Evolutionary conservation across 37 sponge, comb jelly and placozoan genomes (phyloP), one percentile per base, ranked within the genome.

Genomic region (Cliona cf. orientalis): DNA sequence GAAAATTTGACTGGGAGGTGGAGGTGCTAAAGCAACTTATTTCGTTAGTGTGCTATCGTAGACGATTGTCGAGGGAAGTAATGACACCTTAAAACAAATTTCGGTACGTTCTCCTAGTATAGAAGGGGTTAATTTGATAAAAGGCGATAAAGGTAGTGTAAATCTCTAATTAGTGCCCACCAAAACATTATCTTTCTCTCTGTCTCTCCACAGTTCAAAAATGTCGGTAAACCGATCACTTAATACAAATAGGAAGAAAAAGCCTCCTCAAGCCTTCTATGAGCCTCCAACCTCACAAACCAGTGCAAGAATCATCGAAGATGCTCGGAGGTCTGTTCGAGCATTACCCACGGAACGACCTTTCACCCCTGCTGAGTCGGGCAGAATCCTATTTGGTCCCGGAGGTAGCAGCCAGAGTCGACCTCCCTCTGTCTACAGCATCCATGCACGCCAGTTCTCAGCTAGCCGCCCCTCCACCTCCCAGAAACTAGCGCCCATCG

Each of bases 381-480:
- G 34, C 14, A 72, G 91, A 12, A 71, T 34, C 35, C 64, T 92
- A 5, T 88, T 87, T 70, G 92, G 92, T 12, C 23, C 14, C 49
- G 69, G 43, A 31, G 37, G 9, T 5, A 31, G 55, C 33, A 53
- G 32, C 19, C 66, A 38, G 11, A 71, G 92, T 33, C 79, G 92
- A 22, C 94, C 94, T 22, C 91, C 94, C 3, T 93, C 94, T 46
- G 91, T 82, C 2, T 90, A 64, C 71, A 92, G 88, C 42, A 87
- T 92, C 58, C 80, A 84, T n/a, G 72, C 81, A 12, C 66, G 70
- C 17, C 84, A 92, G 46, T 87, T 87, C 71, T 46, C 63, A 42
- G 88, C 78, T 4, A 92, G 93, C 36, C 58, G 93, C 62, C 93
- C 93, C 12, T 44, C 76, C 1, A 87, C 89, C 9, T 42, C 69